Percentiles rank a stretch among this genome's conserved stretches.
Conservation (phyloP, 1,140 invertebrate species). For the Manduca sexta region DNA sequence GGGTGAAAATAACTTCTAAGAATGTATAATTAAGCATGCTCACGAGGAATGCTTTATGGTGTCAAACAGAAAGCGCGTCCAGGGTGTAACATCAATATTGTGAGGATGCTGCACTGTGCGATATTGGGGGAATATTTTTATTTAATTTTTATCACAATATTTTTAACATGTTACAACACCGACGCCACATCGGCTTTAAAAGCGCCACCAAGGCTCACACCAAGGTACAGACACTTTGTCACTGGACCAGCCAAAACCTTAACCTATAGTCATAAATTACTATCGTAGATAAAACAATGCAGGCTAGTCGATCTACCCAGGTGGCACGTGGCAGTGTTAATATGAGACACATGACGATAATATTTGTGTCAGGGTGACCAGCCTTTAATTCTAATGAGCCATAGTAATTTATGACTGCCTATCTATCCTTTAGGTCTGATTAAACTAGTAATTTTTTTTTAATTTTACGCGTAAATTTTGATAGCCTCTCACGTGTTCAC, state of each 20-base stretch:
- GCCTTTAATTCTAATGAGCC: no score
- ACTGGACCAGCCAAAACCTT: slow-evolving; percentile 20
- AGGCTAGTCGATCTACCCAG: neutral
- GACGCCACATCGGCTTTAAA: slow-evolving; percentile 10
- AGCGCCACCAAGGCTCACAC: slow-evolving; percentile 14
- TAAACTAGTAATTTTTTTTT: no score
- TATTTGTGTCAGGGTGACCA: no score
- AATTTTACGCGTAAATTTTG: no score
- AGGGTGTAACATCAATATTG: slow-evolving; percentile 5
- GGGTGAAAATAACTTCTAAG: slow-evolving; percentile 17
- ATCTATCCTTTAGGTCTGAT: no score
- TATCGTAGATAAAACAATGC: slow-evolving; percentile 1
- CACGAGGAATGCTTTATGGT: slow-evolving; percentile 22
- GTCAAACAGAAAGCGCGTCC: neutral
- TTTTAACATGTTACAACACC: slow-evolving; percentile 12
- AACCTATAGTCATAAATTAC: slow-evolving; percentile 11
- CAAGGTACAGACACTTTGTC: slow-evolving; percentile 9
- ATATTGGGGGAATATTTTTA: neutral
- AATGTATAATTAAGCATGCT: slow-evolving; percentile 29
- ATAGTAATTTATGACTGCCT: no score
- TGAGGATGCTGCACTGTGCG: neutral
- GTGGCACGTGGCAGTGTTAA: no score
- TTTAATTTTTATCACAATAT: slow-evolving; percentile 6
- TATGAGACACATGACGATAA: no score
- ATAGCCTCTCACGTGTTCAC: neutral